phyloP scores from a whole-genome alignment of 1,140 invertebrate species.

The Drosophila paulistorum region DNA sequence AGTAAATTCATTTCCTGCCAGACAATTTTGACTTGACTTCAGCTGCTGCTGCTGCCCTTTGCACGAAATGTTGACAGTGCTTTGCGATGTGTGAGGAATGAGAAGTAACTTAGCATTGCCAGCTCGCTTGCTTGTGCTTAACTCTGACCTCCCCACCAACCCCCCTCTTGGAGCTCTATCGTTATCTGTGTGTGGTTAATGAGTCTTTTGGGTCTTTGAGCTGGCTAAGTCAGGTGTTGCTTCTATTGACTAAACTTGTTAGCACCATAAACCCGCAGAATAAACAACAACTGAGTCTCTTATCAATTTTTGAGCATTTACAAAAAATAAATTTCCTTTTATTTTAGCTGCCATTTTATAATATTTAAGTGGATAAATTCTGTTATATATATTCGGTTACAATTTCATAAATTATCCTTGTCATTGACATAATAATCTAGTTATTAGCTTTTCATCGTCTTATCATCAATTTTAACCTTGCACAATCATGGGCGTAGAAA shows the following conservation, averaged over 20 bases:
- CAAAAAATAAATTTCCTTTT: background rate
- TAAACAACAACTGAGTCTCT: constrained; percentile 26
- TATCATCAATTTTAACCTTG: constrained; percentile 1
- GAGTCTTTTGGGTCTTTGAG: constrained; percentile 45
- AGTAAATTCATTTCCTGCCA: constrained; percentile 79
- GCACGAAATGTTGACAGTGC: constrained; percentile 74
- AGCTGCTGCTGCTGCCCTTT: constrained; percentile 42
- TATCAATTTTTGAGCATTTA: background rate
- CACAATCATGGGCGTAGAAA: background rate
- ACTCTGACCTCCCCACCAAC: background rate
- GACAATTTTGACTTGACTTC: constrained; percentile 66
- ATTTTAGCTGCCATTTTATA: background rate
- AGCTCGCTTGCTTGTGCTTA: background rate
- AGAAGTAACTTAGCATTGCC: constrained; percentile 27
- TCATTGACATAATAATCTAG: constrained; percentile 5
- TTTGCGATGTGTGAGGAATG: constrained; percentile 20
- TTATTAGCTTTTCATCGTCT: background rate
- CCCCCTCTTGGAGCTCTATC: background rate
- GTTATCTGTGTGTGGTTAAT: constrained; percentile 40
- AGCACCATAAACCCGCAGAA: constrained; percentile 22
- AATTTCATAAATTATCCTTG: background rate
- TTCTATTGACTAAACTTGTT: constrained; percentile 69
- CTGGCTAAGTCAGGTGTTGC: constrained; percentile 17
- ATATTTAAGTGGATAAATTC: background rate
- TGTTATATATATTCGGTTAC: background rate